phyloP scores from a whole-genome alignment of 2,797 vertebrate genomes.

The Pyrocephalus nanus region DNA sequence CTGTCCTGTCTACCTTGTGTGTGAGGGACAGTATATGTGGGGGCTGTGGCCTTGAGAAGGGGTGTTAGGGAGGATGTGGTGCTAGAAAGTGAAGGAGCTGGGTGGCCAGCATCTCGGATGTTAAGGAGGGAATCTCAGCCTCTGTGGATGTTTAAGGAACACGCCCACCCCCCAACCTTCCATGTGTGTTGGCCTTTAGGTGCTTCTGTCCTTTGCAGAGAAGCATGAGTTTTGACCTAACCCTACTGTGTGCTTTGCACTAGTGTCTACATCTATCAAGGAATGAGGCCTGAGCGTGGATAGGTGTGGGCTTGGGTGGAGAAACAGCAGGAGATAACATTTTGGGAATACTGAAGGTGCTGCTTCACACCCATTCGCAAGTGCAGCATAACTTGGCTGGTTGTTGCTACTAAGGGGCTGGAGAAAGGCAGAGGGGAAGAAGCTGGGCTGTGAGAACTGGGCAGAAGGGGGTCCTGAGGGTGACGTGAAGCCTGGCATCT shows the following conservation, averaged over 20 bases:
- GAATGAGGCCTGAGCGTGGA: background rate
- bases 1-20: rapidly evolving
- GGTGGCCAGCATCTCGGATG: background rate
- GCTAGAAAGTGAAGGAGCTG: background rate
- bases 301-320: background rate
- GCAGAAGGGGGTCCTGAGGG: background rate
- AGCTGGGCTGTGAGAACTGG: background rate
- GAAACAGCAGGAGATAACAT: rapidly evolving
- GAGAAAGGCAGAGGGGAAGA: background rate
- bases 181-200: background rate
- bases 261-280: background rate
- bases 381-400: background rate
- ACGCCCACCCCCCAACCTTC: background rate
- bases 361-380: rapidly evolving
- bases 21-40: rapidly evolving
- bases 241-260: background rate
- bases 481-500: background rate
- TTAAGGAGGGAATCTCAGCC: background rate
- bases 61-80: background rate
- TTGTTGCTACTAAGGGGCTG: background rate
- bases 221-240: background rate
- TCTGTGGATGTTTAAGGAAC: background rate
- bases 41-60: background rate
- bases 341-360: rapidly evolving
- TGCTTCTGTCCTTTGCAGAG: background rate